Percentiles rank a stretch among this genome's conserved stretches.
Conservation (phyloP, 2,888 invertebrate species). For the Neoaliturus tenellus region DNA sequence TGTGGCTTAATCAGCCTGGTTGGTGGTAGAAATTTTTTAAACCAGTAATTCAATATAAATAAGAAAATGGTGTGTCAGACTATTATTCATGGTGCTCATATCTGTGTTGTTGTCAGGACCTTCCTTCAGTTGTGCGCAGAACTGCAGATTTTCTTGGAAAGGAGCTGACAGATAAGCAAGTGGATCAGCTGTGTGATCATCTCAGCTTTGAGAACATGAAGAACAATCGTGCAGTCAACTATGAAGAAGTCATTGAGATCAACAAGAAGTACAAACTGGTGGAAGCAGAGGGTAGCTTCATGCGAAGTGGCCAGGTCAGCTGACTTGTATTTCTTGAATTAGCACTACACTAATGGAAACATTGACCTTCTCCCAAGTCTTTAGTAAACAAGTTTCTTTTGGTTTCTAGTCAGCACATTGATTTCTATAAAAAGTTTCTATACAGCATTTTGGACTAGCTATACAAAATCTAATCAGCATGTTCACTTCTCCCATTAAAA, state of each 20-base stretch:
- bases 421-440: not conserved
- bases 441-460: not conserved
- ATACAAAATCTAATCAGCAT: too few relatives aligned
- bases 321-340: too few relatives aligned
- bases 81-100: too few relatives aligned
- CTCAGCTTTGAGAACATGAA: conserved; percentile 90
- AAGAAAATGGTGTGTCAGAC: too few relatives aligned
- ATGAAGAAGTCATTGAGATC: conserved; percentile 74
- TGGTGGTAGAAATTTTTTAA: too few relatives aligned
- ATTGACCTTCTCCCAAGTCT: too few relatives aligned
- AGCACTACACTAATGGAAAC: too few relatives aligned
- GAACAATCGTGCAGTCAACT: conserved; percentile 86
- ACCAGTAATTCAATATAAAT: too few relatives aligned
- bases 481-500: too few relatives aligned
- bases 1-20: too few relatives aligned
- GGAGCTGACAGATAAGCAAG: conserved; percentile 79
- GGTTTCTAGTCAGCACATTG: not conserved
- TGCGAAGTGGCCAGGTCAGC: conserved; percentile 71
- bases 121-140: conserved; percentile 79
- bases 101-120: conserved; percentile 77
- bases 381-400: too few relatives aligned
- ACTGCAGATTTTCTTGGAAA: conserved; percentile 86
- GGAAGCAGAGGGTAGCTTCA: conserved; percentile 70
- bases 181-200: conserved; percentile 81
- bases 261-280: conserved; percentile 72